These are phyloP conservation scores for Furnarius figulus DNA, from an alignment of 2,113 vertebrate genomes.

Conservation along the genomic window DNA sequence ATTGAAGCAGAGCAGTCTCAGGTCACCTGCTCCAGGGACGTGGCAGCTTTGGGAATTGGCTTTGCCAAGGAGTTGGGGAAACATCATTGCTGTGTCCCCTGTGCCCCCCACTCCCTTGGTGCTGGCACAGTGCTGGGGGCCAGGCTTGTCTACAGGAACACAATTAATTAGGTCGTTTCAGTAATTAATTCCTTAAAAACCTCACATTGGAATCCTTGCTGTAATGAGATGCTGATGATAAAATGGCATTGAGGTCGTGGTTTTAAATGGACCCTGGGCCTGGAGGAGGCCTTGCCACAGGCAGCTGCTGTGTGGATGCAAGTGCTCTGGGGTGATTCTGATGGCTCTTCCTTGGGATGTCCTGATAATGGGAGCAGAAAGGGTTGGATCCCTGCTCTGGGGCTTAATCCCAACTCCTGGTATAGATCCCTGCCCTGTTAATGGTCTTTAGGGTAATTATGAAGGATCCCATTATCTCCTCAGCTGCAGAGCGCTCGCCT, in stretches of 20 bases:
- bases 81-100: neutral
- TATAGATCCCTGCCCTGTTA: slow-evolving; percentile 43
- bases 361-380: neutral
- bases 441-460: slow-evolving; percentile 69
- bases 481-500: neutral
- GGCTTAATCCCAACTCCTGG: neutral
- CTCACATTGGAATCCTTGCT: neutral
- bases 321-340: neutral
- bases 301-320: neutral
- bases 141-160: neutral
- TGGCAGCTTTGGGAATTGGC: neutral
- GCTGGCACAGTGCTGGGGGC: neutral
- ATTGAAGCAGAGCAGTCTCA: neutral
- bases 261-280: neutral
- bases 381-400: neutral
- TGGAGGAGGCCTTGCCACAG: neutral
- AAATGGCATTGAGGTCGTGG: neutral
- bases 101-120: neutral
- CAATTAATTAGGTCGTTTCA: slow-evolving; percentile 57
- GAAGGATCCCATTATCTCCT: slow-evolving; percentile 69
- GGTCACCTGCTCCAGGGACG: rapidly evolving
- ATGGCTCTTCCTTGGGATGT: neutral
- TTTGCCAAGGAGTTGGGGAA: neutral
- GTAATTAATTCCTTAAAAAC: slow-evolving; percentile 59
- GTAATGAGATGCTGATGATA: neutral